Base-by-base conservation (phyloP, 2,888 invertebrate genomes). In the Oconnorella tubifera region DNA sequence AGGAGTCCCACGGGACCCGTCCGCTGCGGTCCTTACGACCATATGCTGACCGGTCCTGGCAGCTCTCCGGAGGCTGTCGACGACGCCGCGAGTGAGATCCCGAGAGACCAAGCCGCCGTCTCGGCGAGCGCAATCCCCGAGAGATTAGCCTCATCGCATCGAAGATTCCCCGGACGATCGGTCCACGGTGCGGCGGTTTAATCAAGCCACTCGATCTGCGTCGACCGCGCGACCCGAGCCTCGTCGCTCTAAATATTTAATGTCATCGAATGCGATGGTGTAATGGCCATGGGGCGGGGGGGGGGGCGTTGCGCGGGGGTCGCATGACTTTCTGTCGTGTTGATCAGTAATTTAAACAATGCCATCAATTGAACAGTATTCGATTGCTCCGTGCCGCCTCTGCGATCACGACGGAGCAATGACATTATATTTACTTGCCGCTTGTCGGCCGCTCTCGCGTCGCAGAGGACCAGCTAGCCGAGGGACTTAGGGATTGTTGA, bases 201-300 rank as follows among this genome's bases (percentile, higher is more conserved):
- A 60, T 60, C 60, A 50, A 50, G 60, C 60, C 49, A 50, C 29
- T 50, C 29, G 50, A 50, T 40, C 33, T 33, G 33, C 28, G 25
- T 19, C 59, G 40, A 25, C 40, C 32, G 59, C 25, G 33, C 48
- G n/a, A 29, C 31, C 29, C 29, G 28, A 27, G 49, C 50, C 50
- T 50, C 60, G 50, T 32, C 23, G 60, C 60, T 59, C 33, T 50
- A 58, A 58, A 60, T 60, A 60, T 60, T 60, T 60, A 49, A 60
- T 60, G 50, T 49, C 60, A 60, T 60, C 50, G 14, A 40, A 40
- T 40, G 40, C 6, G 19, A 19, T 19, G 40, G 40, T 19, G 10
- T 19, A 19, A 19, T 19, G 19, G 40, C 19, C 10, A 14, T 14
- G 19, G 19, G 40, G 10, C 19, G 40, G 40, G 40, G 40, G 25